Evolutionary conservation across 2,888 invertebrate species (phyloP).

Genomic region (Cephus runcator): DNA sequence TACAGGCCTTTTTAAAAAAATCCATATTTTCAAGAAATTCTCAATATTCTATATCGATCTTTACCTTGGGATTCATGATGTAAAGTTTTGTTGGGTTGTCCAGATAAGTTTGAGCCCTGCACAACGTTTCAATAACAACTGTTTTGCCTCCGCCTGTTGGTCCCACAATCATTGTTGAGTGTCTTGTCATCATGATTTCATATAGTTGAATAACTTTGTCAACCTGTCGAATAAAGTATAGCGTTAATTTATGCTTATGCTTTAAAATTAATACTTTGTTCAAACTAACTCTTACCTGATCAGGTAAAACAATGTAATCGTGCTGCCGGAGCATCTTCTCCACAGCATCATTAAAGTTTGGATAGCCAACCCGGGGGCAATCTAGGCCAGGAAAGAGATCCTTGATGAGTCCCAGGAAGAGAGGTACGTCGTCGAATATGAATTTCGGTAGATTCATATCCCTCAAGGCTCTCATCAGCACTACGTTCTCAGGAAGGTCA

Average conservation of each 20-base stretch:
- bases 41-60: slow-evolving; percentile 1
- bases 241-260: slow-evolving; percentile 11
- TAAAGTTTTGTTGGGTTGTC: slow-evolving; percentile 83
- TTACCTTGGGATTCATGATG: slow-evolving; percentile 86
- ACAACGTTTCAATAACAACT: slow-evolving; percentile 82
- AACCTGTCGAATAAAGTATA: slow-evolving; percentile 67
- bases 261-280: neutral
- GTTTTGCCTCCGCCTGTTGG: slow-evolving; percentile 94
- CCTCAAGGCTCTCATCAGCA: slow-evolving; percentile 88
- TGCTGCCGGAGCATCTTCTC: slow-evolving; percentile 74
- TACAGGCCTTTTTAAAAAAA: slow-evolving; percentile 73
- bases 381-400: slow-evolving; percentile 92
- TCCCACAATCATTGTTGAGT: slow-evolving; percentile 92
- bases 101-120: slow-evolving; percentile 81
- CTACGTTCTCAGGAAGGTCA: slow-evolving; percentile 85
- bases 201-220: slow-evolving; percentile 92
- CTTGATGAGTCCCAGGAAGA: slow-evolving; percentile 87
- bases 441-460: slow-evolving; percentile 96
- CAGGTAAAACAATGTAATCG: slow-evolving; percentile 75
- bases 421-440: slow-evolving; percentile 89
- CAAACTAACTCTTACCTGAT: slow-evolving; percentile 70
- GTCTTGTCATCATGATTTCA: slow-evolving; percentile 95
- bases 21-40: neutral
- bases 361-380: slow-evolving; percentile 88
- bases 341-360: slow-evolving; percentile 86